These are phyloP conservation scores for Dicaeum eximium DNA, from an alignment of 2,113 vertebrate species.

Conservation along the genomic window DNA sequence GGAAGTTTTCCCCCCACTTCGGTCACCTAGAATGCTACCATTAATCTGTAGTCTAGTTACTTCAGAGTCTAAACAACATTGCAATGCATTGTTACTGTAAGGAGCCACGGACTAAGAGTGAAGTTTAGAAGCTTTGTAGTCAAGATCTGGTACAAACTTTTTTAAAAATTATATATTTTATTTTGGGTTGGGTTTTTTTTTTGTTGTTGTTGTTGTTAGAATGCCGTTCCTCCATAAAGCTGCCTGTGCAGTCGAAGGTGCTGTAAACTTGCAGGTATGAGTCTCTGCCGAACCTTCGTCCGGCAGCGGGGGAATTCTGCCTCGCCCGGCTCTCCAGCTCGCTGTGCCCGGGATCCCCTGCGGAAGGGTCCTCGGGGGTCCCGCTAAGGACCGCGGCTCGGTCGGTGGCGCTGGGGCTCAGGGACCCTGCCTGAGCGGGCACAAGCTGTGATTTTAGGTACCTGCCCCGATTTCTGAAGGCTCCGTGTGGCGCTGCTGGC, in stretches of 20 bases:
- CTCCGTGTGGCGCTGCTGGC: not conserved
- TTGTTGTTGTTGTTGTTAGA: not conserved
- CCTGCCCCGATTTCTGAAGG: not conserved
- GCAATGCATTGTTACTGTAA: not conserved
- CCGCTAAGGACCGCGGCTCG: not conserved
- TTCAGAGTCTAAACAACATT: not conserved
- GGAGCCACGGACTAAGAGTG: not conserved
- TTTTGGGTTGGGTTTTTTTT: not conserved
- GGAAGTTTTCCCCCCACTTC: not conserved
- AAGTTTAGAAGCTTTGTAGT: not conserved
- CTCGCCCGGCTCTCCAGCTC: not conserved
- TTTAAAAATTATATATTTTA: no score
- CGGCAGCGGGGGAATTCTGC: not conserved
- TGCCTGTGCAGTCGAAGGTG: not conserved
- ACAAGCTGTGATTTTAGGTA: not conserved
- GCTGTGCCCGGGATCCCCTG: not conserved
- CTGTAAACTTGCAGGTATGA: fast-evolving
- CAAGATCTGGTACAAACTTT: not conserved
- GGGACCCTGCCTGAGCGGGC: not conserved
- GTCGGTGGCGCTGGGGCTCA: not conserved
- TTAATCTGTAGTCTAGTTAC: not conserved
- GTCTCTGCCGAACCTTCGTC: not conserved
- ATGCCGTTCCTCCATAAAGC: not conserved
- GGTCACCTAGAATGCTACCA: not conserved
- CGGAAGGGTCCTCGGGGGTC: not conserved